Percentiles rank a stretch among this genome's conserved stretches.
These are phyloP conservation scores for Martes flavigula DNA, from an alignment of 2,797 vertebrate genomes.

Conservation along the genomic window DNA sequence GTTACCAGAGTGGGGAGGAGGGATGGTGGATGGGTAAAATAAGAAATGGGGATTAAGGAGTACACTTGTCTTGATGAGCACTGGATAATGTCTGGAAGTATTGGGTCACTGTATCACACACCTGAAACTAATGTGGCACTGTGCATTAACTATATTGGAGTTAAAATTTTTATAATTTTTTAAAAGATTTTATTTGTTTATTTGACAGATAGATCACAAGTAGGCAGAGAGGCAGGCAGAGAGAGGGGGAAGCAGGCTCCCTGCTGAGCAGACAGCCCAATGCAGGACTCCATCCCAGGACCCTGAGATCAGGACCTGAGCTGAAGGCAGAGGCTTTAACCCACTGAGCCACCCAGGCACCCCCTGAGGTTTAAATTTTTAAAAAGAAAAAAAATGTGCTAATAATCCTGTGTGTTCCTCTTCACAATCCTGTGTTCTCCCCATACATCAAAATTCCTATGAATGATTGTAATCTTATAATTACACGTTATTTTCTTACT, in stretches of 20 bases:
- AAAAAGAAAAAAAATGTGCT: neutral
- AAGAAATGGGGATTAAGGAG: neutral
- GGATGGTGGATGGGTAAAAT: neutral
- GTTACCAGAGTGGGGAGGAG: neutral
- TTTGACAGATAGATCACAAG: too few relatives aligned
- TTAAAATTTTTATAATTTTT: neutral
- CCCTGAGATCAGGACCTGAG: too few relatives aligned
- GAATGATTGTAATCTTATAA: neutral
- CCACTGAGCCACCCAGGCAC: too few relatives aligned
- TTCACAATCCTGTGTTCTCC: neutral
- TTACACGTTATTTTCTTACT: neutral
- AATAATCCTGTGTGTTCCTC: neutral
- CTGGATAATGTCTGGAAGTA: neutral
- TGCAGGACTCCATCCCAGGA: too few relatives aligned
- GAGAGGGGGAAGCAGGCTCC: too few relatives aligned
- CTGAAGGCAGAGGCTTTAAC: too few relatives aligned
- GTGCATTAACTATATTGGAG: neutral
- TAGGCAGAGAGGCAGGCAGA: too few relatives aligned
- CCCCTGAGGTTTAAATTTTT: too few relatives aligned
- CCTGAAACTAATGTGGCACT: neutral
- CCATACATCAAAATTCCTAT: neutral
- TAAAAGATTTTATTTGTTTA: too few relatives aligned
- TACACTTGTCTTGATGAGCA: neutral
- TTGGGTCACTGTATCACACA: neutral
- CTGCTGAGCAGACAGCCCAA: too few relatives aligned